A percentile compares a stretch with the other conserved stretches of the same genome.
Evolutionary conservation across 2,888 invertebrate species (phyloP).

Genomic region (Cephonodes hylas): DNA sequence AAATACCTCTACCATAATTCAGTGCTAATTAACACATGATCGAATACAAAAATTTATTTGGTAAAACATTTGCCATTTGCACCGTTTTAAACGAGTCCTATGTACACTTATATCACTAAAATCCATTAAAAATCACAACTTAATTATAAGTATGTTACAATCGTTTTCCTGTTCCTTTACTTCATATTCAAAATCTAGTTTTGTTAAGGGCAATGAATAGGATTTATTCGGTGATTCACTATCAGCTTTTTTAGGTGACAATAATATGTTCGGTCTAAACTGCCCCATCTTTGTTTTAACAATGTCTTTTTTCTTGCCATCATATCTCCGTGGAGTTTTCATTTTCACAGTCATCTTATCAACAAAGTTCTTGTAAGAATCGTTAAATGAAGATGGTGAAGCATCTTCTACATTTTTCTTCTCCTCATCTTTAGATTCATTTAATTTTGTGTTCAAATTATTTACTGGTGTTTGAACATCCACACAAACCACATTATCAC

Average conservation of each 20-base stretch:
- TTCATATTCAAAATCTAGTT: constrained; percentile 51
- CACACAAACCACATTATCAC: neutral
- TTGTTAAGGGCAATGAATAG: constrained; percentile 17
- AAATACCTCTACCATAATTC: neutral
- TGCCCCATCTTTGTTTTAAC: constrained; percentile 60
- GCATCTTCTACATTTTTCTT: constrained; percentile 19
- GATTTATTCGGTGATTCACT: neutral
- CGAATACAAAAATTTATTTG: no score
- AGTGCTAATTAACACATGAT: no score
- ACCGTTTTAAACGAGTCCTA: no score
- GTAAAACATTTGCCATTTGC: neutral
- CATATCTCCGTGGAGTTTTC: constrained; percentile 10
- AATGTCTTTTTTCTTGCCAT: constrained; percentile 32
- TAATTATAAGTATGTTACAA: constrained; percentile 68
- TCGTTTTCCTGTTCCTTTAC: constrained; percentile 64
- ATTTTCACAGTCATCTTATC: constrained; percentile 34
- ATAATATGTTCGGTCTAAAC: constrained; percentile 41
- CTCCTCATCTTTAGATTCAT: constrained; percentile 14
- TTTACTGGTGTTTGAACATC: neutral
- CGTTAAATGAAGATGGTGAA: constrained; percentile 53
- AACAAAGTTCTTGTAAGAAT: constrained; percentile 59
- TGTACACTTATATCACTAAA: neutral
- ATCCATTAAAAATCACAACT: no score
- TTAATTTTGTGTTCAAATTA: neutral
- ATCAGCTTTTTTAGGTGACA: neutral